A percentile compares a stretch with the other conserved stretches of the same genome.
These are phyloP conservation scores for Drosophila dives DNA, from an alignment of 2,888 invertebrate genomes.

Conservation along the genomic window DNA sequence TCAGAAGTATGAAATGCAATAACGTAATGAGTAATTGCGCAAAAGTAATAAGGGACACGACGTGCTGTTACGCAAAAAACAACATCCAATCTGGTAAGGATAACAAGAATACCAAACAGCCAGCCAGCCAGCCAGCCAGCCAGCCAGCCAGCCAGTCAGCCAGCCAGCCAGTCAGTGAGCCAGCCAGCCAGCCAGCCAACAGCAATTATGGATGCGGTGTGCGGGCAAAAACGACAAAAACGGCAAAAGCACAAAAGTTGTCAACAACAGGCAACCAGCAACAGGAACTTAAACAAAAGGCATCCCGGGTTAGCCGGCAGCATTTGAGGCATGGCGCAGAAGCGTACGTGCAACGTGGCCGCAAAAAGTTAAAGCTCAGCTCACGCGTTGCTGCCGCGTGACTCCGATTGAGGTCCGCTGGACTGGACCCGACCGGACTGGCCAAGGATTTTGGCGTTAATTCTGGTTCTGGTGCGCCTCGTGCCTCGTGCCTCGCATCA, in stretches of 20 bases:
- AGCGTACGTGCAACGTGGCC: constrained; percentile 73
- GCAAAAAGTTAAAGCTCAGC: constrained; percentile 69
- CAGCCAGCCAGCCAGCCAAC: constrained; percentile 33
- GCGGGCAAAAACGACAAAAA: constrained; percentile 17
- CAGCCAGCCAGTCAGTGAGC: constrained; percentile 28
- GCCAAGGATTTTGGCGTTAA: constrained; percentile 31
- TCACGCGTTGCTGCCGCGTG: constrained; percentile 79
- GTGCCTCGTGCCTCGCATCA: constrained; percentile 34
- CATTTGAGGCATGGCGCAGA: constrained; percentile 16
- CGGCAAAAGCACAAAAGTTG: constrained; percentile 71
- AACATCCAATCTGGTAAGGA: constrained; percentile 71
- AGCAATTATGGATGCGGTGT: constrained; percentile 60
- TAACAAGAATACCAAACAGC: constrained; percentile 61
- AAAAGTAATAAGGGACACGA: constrained; percentile 75
- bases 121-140: constrained; percentile 28
- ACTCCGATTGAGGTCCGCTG: constrained; percentile 49
- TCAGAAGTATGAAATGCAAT: constrained; percentile 78
- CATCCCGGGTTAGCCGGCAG: constrained; percentile 32
- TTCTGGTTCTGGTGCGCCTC: constrained; percentile 1
- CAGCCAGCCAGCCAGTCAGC: constrained; percentile 30
- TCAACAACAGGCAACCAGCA: constrained; percentile 67
- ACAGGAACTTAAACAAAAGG: constrained; percentile 65
- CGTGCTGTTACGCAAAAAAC: constrained; percentile 66
- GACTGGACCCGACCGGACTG: constrained; percentile 33
- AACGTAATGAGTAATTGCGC: constrained; percentile 82